phyloP scores from a whole-genome alignment of 2,888 invertebrate species.

The Thalpophila matura region DNA sequence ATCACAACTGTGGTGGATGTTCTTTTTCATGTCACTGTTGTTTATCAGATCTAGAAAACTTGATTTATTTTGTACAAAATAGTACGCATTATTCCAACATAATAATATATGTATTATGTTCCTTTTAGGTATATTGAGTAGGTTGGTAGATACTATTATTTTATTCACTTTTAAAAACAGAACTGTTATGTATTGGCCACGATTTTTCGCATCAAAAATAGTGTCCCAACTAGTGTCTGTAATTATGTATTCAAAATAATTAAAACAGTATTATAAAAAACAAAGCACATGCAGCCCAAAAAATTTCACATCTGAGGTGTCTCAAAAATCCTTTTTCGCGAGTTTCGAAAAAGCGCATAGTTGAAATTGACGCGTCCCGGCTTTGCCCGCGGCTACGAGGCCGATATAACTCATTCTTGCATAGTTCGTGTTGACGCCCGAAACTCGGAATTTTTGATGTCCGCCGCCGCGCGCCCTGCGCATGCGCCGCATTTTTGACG shows the following conservation, averaged over 20 bases:
- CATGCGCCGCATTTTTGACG: constrained; percentile 74
- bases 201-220: no score
- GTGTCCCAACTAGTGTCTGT: neutral
- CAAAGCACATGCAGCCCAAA: neutral
- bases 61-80: constrained; percentile 1
- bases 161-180: no score
- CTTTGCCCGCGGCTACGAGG: constrained; percentile 13
- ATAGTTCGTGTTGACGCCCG: constrained; percentile 71
- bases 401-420: constrained; percentile 75
- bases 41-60: constrained; percentile 12
- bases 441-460: constrained; percentile 76
- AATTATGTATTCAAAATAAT: constrained; percentile 1
- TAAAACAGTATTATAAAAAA: neutral
- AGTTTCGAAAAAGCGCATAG: constrained; percentile 56
- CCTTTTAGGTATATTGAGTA: no score
- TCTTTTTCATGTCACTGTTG: neutral
- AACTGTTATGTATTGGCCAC: no score
- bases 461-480: constrained; percentile 65
- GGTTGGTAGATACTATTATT: no score
- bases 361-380: constrained; percentile 46
- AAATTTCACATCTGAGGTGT: constrained; percentile 33
- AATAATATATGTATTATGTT: no score
- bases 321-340: constrained; percentile 33
- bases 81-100: no score
- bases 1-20: constrained; percentile 4